Base-by-base conservation (phyloP, 92 coral and sea anemone species). In the Epizoanthus scotinus region DNA sequence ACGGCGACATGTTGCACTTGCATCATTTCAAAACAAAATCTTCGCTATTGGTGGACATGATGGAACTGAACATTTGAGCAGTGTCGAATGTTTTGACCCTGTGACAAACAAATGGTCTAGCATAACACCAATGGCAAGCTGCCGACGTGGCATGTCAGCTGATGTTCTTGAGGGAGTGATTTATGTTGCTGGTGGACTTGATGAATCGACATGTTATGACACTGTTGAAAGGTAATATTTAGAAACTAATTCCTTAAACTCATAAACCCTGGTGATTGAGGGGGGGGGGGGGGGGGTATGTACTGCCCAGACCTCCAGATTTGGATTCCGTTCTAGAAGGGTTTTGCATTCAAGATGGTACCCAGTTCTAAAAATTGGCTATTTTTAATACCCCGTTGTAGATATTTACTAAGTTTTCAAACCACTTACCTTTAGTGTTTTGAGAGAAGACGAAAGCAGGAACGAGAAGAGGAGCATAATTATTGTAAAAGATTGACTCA, bases 31-130 rank as follows among this genome's bases (percentile, higher is more conserved):
- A 28, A 97, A 93, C 15, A 87, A 73, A 62, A 95, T 95, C 25
- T 95, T 87, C 91, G 99, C 99, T n/a, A 92, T 95, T 63, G 99
- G 99, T 20, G 99, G 99, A 21, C 99, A 95, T 72, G 97, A 95
- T 83, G 99, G 99, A 2, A 79, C 82, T 7, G 91, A 95, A 74
- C 99, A 95, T 69, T 83, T 95, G 47, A 95, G 91, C 71, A 86
- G 94, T 74, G 99, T 95, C 36, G 99, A 95, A 64, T 89, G 98
- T 78, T 93, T 93, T 89, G 94, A 95, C 82, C 98, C 99, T 22
- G 73, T 52, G 22, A 86, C 73, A 58, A 90, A 94, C 54, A 81
- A 84, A 62, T 95, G 98, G 99, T 68, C 84, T 61, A 79, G 80
- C 13, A 91, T 94, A 31, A 82, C 91, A 27, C 79, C 99, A 21